Evolutionary conservation across 2,888 invertebrate genomes (phyloP), one percentile per base, ranked within the genome.

Genomic region (Crepidodera aurea): DNA sequence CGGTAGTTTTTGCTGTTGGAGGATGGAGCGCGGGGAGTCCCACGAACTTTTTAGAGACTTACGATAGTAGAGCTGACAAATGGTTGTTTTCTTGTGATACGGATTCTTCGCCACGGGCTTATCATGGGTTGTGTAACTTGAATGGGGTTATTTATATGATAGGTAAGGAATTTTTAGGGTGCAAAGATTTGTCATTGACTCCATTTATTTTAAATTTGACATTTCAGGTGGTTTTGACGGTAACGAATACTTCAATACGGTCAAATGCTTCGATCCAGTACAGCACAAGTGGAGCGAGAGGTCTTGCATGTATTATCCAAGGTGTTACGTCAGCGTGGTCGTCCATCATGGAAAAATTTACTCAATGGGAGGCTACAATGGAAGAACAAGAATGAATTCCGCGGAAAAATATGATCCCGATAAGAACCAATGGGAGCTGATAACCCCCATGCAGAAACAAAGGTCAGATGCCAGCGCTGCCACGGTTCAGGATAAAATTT

Each of bases 21-120:
- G 94, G 94, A 1, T 93, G 93, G 94, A 84, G 89, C 77, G 85
- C 90, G n/a, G 92, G 92, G n/a, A 89, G 90, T 67, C 92, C 92
- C 0, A 92, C 92, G 0, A 90, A 88, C 80, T 91, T 90, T 72
- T 86, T 90, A 19, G 90, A 89, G 79, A 91, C 90, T 56, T 93
- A 93, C 78, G 90, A 90, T 73, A 88, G 90, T 34, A 88, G 92
- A 82, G 89, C 91, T 0, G 89, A 92, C 75, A 84, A 88, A 54
- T 93, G 94, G 93, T 87, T 90, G 73, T 82, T 89, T 22, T 88
- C 88, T 0, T 84, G 85, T 29, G 86, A 88, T 73, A 88, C 87
- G 75, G 90, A 90, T 73, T 80, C 84, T 0, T 85, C 86, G 0
- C 89, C 90, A 1, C 84, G 92, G 40, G 91, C 92, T 0, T 93